Evolutionary conservation across 2,797 vertebrate genomes (phyloP).

Genomic region (Arrhamphus sclerolepis): DNA sequence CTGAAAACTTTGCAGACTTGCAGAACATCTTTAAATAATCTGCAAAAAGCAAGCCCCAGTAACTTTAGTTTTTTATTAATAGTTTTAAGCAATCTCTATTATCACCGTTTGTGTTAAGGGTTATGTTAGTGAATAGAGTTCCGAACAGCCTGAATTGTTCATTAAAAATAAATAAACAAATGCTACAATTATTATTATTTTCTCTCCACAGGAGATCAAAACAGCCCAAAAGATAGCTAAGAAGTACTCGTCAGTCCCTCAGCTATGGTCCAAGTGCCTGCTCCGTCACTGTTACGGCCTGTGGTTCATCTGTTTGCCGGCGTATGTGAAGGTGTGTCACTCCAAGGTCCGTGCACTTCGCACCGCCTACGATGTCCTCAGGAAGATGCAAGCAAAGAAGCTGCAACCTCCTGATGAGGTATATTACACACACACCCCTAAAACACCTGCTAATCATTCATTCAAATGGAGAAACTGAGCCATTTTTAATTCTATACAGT

Average conservation of each 20-base stretch:
- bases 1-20: too few relatives aligned
- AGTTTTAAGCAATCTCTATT: too few relatives aligned
- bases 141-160: background rate
- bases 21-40: too few relatives aligned
- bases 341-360: constrained; percentile 95
- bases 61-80: too few relatives aligned
- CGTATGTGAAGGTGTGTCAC: constrained; percentile 94
- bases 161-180: background rate
- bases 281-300: constrained; percentile 94
- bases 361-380: constrained; percentile 92
- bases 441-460: background rate
- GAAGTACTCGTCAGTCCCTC: constrained; percentile 93
- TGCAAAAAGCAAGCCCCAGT: too few relatives aligned
- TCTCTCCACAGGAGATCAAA: constrained; percentile 89
- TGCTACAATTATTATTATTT: background rate
- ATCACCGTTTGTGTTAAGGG: too few relatives aligned
- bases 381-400: constrained; percentile 95
- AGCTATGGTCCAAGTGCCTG: constrained; percentile 97
- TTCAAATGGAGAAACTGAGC: background rate
- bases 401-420: constrained; percentile 97
- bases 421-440: constrained; percentile 23
- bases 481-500: background rate
- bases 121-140: too few relatives aligned
- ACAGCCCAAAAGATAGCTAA: constrained; percentile 95
- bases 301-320: constrained; percentile 98